phyloP scores from a whole-genome alignment of 2,888 invertebrate genomes.

The Colletes collaris region DNA sequence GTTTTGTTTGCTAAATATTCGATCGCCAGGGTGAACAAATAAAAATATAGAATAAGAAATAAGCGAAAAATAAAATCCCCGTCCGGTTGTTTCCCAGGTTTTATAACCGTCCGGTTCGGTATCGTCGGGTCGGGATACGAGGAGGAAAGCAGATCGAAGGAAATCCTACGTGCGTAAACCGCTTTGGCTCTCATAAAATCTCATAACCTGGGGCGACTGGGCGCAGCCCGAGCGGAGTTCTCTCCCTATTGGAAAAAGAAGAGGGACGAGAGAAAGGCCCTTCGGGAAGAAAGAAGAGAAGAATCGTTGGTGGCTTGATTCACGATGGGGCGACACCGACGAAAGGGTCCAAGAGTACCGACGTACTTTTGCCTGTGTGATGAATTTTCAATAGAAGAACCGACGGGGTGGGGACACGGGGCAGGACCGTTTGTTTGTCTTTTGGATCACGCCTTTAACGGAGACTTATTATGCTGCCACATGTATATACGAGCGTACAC shows the following conservation, averaged over 20 bases:
- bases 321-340: constrained; percentile 52
- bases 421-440: constrained; percentile 74
- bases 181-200: constrained; percentile 82
- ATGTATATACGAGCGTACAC: constrained; percentile 35
- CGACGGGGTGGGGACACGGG: constrained; percentile 32
- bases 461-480: constrained; percentile 62
- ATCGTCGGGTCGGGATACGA: constrained; percentile 18
- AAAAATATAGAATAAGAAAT: too few relatives aligned
- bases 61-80: neutral
- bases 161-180: constrained; percentile 74
- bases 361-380: constrained; percentile 66
- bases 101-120: constrained; percentile 6
- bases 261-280: constrained; percentile 35
- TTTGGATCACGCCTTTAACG: constrained; percentile 75
- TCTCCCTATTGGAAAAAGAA: constrained; percentile 38
- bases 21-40: too few relatives aligned
- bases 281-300: constrained; percentile 46
- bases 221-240: constrained; percentile 59
- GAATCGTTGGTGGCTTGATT: constrained; percentile 53
- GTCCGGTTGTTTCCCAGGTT: neutral
- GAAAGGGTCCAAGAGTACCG: constrained; percentile 43
- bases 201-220: constrained; percentile 77
- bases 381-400: constrained; percentile 77
- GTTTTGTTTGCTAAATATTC: too few relatives aligned
- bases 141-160: constrained; percentile 40